phyloP scores from a whole-genome alignment of 2,797 vertebrate genomes.

The Syngnathus rostellatus region DNA sequence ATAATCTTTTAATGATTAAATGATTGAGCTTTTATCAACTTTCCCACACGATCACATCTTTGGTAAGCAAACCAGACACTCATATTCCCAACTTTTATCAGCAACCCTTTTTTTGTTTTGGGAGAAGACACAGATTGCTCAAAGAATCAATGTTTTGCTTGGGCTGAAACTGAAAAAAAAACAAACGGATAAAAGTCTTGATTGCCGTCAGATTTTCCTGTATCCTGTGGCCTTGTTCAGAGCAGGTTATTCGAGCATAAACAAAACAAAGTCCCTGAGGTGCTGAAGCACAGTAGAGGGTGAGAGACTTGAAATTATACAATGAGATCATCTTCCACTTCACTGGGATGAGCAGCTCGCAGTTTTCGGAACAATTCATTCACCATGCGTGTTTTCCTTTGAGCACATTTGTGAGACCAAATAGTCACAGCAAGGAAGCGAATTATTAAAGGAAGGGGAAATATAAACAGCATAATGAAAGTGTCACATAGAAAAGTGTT shows the following conservation, averaged over 20 bases:
- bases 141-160: constrained; percentile 45
- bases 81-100: constrained; percentile 1
- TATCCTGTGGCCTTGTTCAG: constrained; percentile 19
- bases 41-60: constrained; percentile 6
- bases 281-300: constrained; percentile 16
- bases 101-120: constrained; percentile 25
- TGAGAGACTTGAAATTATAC: constrained; percentile 16
- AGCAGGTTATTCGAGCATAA: constrained; percentile 43
- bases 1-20: background rate
- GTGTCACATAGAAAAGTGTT: background rate
- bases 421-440: background rate
- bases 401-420: background rate
- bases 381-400: background rate
- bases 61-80: constrained; percentile 1
- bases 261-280: constrained; percentile 28
- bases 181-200: constrained; percentile 46
- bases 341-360: constrained; percentile 7
- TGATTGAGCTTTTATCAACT: constrained; percentile 12
- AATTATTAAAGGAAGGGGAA: constrained; percentile 10
- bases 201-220: constrained; percentile 40
- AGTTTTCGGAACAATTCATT: constrained; percentile 29
- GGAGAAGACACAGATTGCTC: constrained; percentile 30
- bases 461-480: constrained; percentile 15
- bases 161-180: constrained; percentile 27
- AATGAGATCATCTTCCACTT: constrained; percentile 32